Evolutionary conservation across 2,888 invertebrate species (phyloP).

Genomic region (Eurytoma californica): DNA sequence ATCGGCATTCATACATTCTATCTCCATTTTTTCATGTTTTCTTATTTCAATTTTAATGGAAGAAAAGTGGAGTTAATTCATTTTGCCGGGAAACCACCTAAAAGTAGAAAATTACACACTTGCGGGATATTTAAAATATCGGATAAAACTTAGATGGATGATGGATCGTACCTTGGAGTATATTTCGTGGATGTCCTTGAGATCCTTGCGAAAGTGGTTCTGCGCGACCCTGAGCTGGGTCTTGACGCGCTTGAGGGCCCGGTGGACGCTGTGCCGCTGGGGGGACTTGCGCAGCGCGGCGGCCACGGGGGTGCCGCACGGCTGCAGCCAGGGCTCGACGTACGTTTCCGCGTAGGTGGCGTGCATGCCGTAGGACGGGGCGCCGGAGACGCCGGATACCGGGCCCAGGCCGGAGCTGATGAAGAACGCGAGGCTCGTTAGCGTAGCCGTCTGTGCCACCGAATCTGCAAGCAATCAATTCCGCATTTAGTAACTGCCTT

Average conservation of each 20-base stretch:
- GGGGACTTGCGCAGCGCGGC: slow-evolving; percentile 64
- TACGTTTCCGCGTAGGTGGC: slow-evolving; percentile 47
- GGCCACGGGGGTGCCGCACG: slow-evolving; percentile 70
- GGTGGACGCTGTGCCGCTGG: slow-evolving; percentile 69
- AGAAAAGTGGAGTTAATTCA: too few species aligned
- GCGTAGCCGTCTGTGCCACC: slow-evolving; percentile 71
- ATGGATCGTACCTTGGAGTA: slow-evolving; percentile 69
- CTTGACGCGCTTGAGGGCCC: slow-evolving; percentile 69
- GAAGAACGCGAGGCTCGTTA: slow-evolving; percentile 71
- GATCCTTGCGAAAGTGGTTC: slow-evolving; percentile 70
- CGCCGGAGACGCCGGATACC: slow-evolving; percentile 64
- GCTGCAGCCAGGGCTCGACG: slow-evolving; percentile 69
- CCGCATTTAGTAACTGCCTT: too few species aligned
- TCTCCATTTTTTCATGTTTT: too few species aligned
- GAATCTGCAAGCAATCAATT: slow-evolving; percentile 67
- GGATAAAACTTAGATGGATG: too few species aligned
- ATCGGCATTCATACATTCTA: too few species aligned
- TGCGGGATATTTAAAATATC: too few species aligned
- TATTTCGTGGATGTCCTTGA: slow-evolving; percentile 68
- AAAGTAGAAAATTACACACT: too few species aligned
- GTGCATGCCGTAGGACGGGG: slow-evolving; percentile 64
- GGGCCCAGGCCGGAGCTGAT: slow-evolving; percentile 67
- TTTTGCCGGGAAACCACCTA: too few species aligned
- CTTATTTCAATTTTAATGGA: too few species aligned
- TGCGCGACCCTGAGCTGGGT: slow-evolving; percentile 72